A percentile compares a stretch with the other conserved stretches of the same genome.
phyloP scores from a whole-genome alignment of 2,113 vertebrate genomes.

The Clarias batrachus region DNA sequence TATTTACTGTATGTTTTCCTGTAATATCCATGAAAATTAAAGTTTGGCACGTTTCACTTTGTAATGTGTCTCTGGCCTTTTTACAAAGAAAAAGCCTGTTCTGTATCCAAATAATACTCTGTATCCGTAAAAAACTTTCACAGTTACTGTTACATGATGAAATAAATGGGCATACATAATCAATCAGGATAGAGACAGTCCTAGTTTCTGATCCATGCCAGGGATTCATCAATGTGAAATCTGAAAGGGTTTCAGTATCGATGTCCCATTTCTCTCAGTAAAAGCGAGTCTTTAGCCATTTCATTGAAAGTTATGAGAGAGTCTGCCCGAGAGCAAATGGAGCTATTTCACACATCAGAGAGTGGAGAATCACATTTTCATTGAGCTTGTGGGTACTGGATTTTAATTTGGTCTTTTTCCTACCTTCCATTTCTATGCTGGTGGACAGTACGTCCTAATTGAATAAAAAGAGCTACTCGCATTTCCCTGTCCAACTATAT shows the following conservation, averaged over 20 bases:
- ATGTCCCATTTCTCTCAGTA: not conserved
- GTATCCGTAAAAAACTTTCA: not conserved
- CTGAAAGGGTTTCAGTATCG: not conserved
- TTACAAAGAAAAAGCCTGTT: not conserved
- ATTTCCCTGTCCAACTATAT: not conserved
- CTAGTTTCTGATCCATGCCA: not conserved
- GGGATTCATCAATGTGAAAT: not conserved
- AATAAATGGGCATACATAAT: not conserved
- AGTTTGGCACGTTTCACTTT: not conserved
- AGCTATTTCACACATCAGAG: conserved; percentile 23
- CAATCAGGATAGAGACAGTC: not conserved
- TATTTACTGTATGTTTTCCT: not conserved
- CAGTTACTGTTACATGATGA: not conserved
- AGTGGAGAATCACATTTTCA: conserved; percentile 26
- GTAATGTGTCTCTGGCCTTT: not conserved
- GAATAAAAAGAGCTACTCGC: conserved; percentile 20
- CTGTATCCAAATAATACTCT: not conserved
- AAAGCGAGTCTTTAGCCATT: conserved; percentile 14
- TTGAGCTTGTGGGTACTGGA: conserved; percentile 14
- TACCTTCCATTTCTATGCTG: conserved; percentile 30
- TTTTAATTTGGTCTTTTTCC: conserved; percentile 43
- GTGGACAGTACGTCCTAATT: conserved; percentile 31
- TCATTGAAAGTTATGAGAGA: conserved; percentile 26
- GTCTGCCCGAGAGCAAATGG: conserved; percentile 1
- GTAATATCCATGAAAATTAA: not conserved